These are phyloP conservation scores for Diarsia brunnea DNA, from an alignment of 2,888 invertebrate genomes.

Conservation along the genomic window DNA sequence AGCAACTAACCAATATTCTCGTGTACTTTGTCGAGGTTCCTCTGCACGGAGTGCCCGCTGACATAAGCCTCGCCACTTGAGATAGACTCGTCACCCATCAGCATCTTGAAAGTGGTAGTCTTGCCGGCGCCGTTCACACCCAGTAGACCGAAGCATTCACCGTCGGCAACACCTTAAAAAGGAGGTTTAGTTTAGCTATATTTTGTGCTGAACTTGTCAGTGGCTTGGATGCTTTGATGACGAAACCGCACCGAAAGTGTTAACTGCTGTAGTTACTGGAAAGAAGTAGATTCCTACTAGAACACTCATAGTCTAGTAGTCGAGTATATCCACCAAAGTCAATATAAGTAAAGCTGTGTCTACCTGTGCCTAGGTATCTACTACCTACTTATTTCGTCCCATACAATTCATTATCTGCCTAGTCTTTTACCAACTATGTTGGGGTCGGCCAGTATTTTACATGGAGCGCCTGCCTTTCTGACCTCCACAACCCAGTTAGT, in stretches of 20 bases:
- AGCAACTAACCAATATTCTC: slow-evolving; percentile 89
- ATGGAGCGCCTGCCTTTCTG: too few species aligned
- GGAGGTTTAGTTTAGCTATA: neutral
- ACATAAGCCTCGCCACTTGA: slow-evolving; percentile 94
- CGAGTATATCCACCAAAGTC: neutral
- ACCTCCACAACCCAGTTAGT: too few species aligned
- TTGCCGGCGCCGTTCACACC: slow-evolving; percentile 97
- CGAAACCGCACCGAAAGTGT: neutral
- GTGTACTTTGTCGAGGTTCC: slow-evolving; percentile 90
- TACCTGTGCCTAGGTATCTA: neutral
- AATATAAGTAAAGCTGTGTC: neutral
- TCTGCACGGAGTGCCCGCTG: slow-evolving; percentile 89
- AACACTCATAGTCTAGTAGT: neutral
- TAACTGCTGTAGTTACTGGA: neutral
- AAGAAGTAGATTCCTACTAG: neutral
- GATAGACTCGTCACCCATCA: slow-evolving; percentile 95
- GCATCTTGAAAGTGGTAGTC: slow-evolving; percentile 97
- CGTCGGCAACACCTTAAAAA: slow-evolving; percentile 91
- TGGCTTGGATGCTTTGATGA: neutral
- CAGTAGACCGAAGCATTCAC: slow-evolving; percentile 95
- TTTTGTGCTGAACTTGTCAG: neutral
- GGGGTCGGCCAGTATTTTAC: too few species aligned
- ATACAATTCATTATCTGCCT: neutral
- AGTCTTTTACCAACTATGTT: too few species aligned
- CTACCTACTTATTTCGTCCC: neutral